These are phyloP conservation scores for Artibeus lituratus DNA, from an alignment of 2,797 vertebrate species.

Conservation along the genomic window DNA sequence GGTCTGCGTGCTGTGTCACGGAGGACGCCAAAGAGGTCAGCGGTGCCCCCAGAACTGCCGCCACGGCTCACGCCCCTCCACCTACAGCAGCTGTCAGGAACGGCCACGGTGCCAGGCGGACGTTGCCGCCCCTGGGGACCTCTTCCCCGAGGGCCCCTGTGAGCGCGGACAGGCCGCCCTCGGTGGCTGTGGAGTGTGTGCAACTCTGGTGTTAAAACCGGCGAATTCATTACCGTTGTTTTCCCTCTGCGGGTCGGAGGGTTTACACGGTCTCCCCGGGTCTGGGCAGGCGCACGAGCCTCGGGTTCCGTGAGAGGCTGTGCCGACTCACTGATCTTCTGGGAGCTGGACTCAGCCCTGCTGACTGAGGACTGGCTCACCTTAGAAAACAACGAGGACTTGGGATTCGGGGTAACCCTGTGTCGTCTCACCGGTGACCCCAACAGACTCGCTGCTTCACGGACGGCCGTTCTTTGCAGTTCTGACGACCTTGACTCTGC, in stretches of 20 bases:
- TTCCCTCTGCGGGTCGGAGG: too few relatives aligned
- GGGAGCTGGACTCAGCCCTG: background rate
- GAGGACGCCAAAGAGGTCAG: background rate
- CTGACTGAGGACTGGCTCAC: background rate
- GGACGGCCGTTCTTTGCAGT: background rate
- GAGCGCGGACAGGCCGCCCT: too few relatives aligned
- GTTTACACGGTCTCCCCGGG: too few relatives aligned
- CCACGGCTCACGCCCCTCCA: background rate
- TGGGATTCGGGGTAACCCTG: conserved; percentile 16
- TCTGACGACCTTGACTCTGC: conserved; percentile 1
- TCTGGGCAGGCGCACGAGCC: background rate
- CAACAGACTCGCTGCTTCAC: conserved; percentile 28
- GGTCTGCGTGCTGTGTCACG: background rate
- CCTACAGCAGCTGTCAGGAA: background rate
- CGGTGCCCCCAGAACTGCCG: background rate
- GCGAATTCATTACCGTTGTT: too few relatives aligned
- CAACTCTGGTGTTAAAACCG: too few relatives aligned
- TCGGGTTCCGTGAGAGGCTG: background rate
- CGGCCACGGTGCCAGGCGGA: background rate
- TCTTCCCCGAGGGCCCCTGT: background rate
- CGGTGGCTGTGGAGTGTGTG: too few relatives aligned
- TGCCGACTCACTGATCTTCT: background rate
- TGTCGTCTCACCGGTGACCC: conserved; percentile 51
- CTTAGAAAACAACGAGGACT: conserved; percentile 38
- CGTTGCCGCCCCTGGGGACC: background rate